Evolutionary conservation across 1,140 invertebrate genomes (phyloP).

Genomic region (Cheumatopsyche charites): DNA sequence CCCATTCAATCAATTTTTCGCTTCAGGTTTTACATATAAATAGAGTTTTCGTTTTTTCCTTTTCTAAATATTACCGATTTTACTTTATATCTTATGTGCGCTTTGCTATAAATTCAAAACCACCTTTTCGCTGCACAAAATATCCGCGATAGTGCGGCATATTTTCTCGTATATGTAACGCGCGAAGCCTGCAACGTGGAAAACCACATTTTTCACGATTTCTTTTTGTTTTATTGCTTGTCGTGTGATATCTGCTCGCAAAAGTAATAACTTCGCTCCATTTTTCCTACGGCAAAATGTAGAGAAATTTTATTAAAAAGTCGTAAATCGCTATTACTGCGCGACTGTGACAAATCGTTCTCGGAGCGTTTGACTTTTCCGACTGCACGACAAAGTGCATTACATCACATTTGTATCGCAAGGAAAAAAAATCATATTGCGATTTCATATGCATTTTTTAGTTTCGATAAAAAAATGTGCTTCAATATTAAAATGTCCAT

Average conservation of each 20-base stretch:
- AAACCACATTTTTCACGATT: slow-evolving; percentile 24
- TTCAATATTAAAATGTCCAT: too few relatives aligned
- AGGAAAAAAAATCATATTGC: too few relatives aligned
- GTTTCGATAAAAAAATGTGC: too few relatives aligned
- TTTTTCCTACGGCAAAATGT: neutral
- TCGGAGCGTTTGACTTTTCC: neutral
- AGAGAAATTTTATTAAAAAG: neutral
- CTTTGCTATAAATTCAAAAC: too few relatives aligned
- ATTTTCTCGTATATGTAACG: slow-evolving; percentile 1
- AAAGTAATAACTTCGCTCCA: slow-evolving; percentile 19
- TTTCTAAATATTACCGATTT: too few relatives aligned
- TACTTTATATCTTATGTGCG: too few relatives aligned
- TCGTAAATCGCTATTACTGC: neutral
- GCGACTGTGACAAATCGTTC: neutral
- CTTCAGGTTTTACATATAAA: too few relatives aligned
- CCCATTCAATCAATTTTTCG: too few relatives aligned
- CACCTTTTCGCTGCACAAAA: neutral
- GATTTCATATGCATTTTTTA: too few relatives aligned
- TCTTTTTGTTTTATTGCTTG: neutral
- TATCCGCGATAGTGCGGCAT: neutral
- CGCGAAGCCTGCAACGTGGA: neutral
- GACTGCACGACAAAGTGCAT: too few relatives aligned
- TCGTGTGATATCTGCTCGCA: slow-evolving; percentile 6
- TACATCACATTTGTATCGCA: too few relatives aligned
- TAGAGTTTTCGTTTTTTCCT: too few relatives aligned